phyloP scores from a whole-genome alignment of 1,140 invertebrate species.

The Drosophila dunni region DNA sequence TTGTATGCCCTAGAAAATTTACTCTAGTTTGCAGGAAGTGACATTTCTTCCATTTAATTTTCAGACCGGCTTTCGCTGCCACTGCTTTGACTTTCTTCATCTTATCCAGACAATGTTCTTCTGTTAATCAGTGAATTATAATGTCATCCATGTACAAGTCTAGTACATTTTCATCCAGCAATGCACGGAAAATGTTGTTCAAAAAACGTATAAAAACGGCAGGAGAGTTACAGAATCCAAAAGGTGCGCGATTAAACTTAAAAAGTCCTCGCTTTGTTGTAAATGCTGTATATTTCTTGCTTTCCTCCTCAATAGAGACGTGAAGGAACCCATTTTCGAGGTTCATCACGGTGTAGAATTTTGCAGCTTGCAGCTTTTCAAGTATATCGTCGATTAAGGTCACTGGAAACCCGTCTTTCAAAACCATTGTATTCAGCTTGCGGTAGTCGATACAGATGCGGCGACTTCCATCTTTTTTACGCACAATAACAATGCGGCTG shows the following conservation, averaged over 20 bases:
- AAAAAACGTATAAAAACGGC: too few relatives aligned
- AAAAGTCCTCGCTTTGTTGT: neutral
- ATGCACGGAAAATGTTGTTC: too few relatives aligned
- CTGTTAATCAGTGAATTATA: neutral
- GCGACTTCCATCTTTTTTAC: constrained; percentile 1
- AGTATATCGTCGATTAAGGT: neutral
- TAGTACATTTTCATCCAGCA: neutral
- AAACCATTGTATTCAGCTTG: constrained; percentile 9
- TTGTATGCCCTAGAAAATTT: neutral
- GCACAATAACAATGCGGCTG: neutral
- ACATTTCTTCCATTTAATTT: constrained; percentile 4
- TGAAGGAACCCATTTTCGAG: constrained; percentile 2
- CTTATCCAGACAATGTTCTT: neutral
- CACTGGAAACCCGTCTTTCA: constrained; percentile 9
- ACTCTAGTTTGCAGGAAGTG: neutral
- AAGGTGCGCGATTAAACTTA: too few relatives aligned
- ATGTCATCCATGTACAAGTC: constrained; percentile 5
- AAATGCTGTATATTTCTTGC: neutral
- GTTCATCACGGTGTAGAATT: constrained; percentile 3
- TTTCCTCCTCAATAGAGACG: neutral
- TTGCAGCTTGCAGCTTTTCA: constrained; percentile 5
- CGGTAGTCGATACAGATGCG: constrained; percentile 9
- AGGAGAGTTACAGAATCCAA: too few relatives aligned
- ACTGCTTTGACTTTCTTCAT: neutral
- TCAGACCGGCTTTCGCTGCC: neutral